phyloP scores from a whole-genome alignment of 2,888 invertebrate species.

The Drosophila macrothrix region DNA sequence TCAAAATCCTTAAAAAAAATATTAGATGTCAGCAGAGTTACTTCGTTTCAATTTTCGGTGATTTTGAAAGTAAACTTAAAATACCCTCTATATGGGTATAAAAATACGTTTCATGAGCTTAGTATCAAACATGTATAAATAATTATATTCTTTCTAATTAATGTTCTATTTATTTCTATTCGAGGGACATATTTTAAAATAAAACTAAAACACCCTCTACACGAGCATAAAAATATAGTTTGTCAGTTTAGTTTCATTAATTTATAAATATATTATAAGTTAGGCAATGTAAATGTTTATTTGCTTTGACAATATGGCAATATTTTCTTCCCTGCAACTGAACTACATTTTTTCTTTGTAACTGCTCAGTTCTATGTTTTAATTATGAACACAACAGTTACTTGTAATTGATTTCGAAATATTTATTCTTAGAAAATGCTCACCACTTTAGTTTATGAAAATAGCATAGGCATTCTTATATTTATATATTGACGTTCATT shows the following conservation, averaged over 20 bases:
- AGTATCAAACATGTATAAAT: too few species aligned
- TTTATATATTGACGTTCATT: background rate
- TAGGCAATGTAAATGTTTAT: background rate
- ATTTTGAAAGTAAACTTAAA: too few species aligned
- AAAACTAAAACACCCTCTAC: background rate
- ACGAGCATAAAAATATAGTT: background rate
- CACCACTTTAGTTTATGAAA: background rate
- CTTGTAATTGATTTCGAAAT: background rate
- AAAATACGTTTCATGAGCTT: too few species aligned
- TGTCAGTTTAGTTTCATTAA: background rate
- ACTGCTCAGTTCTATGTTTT: background rate
- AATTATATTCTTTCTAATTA: background rate
- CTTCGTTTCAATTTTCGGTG: too few species aligned
- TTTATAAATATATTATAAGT: background rate
- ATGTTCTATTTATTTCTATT: background rate
- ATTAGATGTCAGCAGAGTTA: too few species aligned
- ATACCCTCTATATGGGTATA: too few species aligned
- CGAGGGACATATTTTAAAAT: background rate
- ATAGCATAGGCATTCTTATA: background rate
- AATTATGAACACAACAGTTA: background rate
- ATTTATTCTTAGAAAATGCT: too few species aligned
- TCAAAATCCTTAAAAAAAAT: too few species aligned
- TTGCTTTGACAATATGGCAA: background rate
- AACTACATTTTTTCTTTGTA: background rate
- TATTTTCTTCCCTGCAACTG: background rate